Percentiles rank a stretch among this genome's conserved stretches.
phyloP scores from a whole-genome alignment of 2,888 invertebrate genomes.

The Trachelus stipa region DNA sequence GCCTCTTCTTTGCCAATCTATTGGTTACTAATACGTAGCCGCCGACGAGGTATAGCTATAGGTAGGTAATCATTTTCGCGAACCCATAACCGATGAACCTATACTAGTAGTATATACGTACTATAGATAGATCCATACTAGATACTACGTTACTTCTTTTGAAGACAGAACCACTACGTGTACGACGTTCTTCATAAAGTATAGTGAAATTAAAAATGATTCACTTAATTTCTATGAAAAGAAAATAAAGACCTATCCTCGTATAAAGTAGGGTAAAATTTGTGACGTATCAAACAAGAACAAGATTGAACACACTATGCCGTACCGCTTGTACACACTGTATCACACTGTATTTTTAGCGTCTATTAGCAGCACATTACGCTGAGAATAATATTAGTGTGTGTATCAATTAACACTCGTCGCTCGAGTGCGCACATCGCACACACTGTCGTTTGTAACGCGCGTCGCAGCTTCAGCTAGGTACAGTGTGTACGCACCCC shows the following conservation, averaged over 20 bases:
- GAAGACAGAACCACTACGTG: not conserved
- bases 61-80: slow-evolving; percentile 47
- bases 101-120: not conserved
- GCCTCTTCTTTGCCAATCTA: slow-evolving; percentile 41
- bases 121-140: not conserved
- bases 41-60: slow-evolving; percentile 25
- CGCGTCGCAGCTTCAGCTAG: not conserved
- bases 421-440: slow-evolving; percentile 9
- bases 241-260: not conserved
- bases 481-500: slow-evolving; percentile 6
- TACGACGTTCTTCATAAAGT: not conserved
- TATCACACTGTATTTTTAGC: slow-evolving; percentile 10
- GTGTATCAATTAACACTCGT: slow-evolving; percentile 21
- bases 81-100: slow-evolving; percentile 24
- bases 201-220: not conserved
- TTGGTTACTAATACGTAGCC: slow-evolving; percentile 45
- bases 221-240: not conserved
- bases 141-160: not conserved
- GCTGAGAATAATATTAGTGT: slow-evolving; percentile 20
- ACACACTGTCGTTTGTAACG: not conserved
- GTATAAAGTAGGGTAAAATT: not conserved
- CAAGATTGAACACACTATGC: not conserved
- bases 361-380: slow-evolving; percentile 17
- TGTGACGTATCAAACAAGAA: not conserved
- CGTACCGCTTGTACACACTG: not conserved